A percentile compares a stretch with the other conserved stretches of the same genome.
phyloP scores from a whole-genome alignment of 2,113 vertebrate species.

The Protobothrops flavoviridis region DNA sequence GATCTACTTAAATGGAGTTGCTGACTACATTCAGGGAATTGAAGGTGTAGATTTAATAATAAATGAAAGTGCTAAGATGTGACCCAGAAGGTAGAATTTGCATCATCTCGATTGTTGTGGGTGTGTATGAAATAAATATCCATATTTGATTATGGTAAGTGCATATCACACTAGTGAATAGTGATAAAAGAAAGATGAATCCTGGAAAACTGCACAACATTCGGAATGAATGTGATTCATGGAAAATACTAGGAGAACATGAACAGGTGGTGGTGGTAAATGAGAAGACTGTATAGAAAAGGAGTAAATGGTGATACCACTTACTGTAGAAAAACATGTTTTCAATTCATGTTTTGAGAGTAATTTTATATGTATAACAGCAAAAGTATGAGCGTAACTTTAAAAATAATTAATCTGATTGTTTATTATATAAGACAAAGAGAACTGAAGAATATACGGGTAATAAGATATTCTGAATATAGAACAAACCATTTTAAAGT shows the following conservation, averaged over 20 bases:
- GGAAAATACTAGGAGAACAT: neutral
- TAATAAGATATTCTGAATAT: neutral
- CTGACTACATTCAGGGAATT: neutral
- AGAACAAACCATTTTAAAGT: neutral
- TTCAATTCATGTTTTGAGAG: neutral
- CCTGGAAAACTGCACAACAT: neutral
- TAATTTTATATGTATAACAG: neutral
- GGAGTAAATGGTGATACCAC: neutral
- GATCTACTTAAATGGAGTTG: neutral
- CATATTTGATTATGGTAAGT: neutral
- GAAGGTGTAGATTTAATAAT: neutral
- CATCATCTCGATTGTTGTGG: neutral
- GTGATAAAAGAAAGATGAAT: neutral
- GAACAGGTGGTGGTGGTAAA: neutral
- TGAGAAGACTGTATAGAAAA: neutral
- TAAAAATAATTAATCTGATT: neutral
- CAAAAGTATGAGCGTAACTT: neutral
- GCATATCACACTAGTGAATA: neutral
- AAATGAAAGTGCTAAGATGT: neutral
- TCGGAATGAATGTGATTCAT: neutral
- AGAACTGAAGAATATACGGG: neutral
- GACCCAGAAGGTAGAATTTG: neutral
- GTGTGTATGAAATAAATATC: neutral
- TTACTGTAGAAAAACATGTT: neutral
- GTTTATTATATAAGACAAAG: neutral